These are phyloP conservation scores for Todiramphus chloris DNA, from an alignment of 2,113 vertebrate species.

Conservation along the genomic window DNA sequence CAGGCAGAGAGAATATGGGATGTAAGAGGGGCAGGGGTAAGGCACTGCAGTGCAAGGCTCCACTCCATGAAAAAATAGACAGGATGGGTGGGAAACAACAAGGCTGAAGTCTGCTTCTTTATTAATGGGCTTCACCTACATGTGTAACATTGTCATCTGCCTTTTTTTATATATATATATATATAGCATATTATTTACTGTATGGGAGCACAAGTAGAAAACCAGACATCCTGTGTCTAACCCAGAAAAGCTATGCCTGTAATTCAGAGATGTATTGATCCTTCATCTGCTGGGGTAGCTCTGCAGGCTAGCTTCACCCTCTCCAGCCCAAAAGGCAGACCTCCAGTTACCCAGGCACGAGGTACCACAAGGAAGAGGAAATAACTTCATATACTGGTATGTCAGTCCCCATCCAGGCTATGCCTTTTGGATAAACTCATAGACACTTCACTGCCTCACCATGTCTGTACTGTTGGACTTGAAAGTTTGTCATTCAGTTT, in stretches of 20 bases:
- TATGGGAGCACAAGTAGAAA: background rate
- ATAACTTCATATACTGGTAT: background rate
- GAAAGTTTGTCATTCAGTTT: background rate
- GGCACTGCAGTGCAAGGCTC: background rate
- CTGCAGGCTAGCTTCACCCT: background rate
- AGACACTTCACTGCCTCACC: background rate
- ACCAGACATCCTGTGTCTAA: background rate
- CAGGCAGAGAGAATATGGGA: background rate
- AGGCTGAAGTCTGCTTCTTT: background rate
- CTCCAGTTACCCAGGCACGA: background rate
- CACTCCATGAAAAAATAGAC: background rate
- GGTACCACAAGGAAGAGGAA: background rate
- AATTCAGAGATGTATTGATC: background rate
- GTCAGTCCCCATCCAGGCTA: background rate
- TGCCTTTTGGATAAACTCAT: background rate
- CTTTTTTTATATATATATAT: background rate
- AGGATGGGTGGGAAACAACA: accelerated
- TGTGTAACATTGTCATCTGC: background rate
- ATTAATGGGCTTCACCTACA: background rate
- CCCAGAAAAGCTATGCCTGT: background rate
- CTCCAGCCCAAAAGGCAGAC: background rate
- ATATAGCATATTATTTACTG: accelerated
- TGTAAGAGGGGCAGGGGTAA: background rate
- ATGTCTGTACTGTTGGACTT: background rate
- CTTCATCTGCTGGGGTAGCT: background rate